Evolutionary conservation across 2,888 invertebrate species (phyloP).

Genomic region (Lottia gigantea): DNA sequence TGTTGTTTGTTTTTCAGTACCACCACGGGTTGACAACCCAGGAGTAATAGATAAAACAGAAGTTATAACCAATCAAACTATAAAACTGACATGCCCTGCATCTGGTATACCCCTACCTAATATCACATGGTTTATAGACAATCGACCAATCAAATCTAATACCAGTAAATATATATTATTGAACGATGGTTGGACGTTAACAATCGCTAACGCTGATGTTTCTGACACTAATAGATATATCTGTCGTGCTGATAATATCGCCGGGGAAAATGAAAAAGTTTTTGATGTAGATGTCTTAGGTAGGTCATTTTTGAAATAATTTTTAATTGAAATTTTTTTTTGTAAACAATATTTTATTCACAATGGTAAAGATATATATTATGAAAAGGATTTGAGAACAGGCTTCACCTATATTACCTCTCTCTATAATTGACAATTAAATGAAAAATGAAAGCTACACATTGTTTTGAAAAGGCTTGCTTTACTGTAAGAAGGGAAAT

Average conservation of each 20-base stretch:
- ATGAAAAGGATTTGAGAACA: too few species aligned
- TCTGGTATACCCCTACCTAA: conserved; percentile 69
- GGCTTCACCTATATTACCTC: too few species aligned
- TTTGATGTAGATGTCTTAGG: conserved; percentile 73
- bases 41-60: conserved; percentile 54
- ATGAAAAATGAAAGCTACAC: not conserved
- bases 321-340: not conserved
- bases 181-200: conserved; percentile 56
- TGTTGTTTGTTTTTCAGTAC: conserved; percentile 55
- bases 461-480: too few species aligned
- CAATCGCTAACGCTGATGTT: conserved; percentile 40
- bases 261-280: conserved; percentile 65
- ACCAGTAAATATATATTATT: conserved; percentile 37
- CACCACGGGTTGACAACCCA: conserved; percentile 67
- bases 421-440: too few species aligned
- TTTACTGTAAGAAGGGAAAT: too few species aligned
- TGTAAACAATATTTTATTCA: too few species aligned
- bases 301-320: conserved; percentile 59
- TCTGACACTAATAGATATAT: conserved; percentile 62
- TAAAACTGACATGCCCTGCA: conserved; percentile 69
- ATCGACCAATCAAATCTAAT: conserved; percentile 39
- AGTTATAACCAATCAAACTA: conserved; percentile 51
- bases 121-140: conserved; percentile 67
- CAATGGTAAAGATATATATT: too few species aligned
- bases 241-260: conserved; percentile 69